Evolutionary conservation across 2,113 vertebrate genomes (phyloP), one percentile per base, ranked within the genome.

Genomic region (Podarcis cretensis): DNA sequence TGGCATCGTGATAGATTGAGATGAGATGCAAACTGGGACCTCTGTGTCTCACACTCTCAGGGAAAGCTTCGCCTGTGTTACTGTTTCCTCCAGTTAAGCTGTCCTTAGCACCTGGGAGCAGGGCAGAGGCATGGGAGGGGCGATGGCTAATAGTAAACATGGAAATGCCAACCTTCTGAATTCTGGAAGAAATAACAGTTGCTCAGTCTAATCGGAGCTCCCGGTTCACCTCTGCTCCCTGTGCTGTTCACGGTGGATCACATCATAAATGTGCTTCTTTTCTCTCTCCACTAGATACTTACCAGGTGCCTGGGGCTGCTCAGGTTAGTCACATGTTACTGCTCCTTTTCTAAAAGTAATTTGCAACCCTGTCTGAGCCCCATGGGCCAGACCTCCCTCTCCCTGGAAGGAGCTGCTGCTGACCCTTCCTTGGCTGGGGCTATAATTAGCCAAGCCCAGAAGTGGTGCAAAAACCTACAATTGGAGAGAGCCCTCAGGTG

Each of bases 341-440:
- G 74, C 84, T 65, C 57, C 74, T 77, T 78, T 43, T 77, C 84
- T 18, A 4, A 86, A 66, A 66, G 74, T 66, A 77, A 86, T 78
- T 65, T 77, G 84, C 84, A 66, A 40, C 21, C 74, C 74, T 37
- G 43, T 66, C 84, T 77, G 74, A 86, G 74, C 73, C 74, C 73
- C 75, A 12, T 2, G 9, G 35, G 74, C 54, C 25, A 37, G 23
- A 57, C 18, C 59, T 63, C 59, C 10, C 48, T 85, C 48, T 37
- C n/a, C 71, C n/a, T 48, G n/a, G 32, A 75, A 75, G 71, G 48
- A 85, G 84, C 13, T 3, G 54, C 13, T 3, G 54, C 84, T 78
- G 84, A 86, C 84, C 84, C 27, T 18, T 5, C 57, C 59, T 66
- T 65, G 37, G 73, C 84, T 20, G 5, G 23, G 37, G 25, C 74